Evolutionary conservation across 2,113 vertebrate species (phyloP).

Genomic region (Dolichallabes microphthalmus): DNA sequence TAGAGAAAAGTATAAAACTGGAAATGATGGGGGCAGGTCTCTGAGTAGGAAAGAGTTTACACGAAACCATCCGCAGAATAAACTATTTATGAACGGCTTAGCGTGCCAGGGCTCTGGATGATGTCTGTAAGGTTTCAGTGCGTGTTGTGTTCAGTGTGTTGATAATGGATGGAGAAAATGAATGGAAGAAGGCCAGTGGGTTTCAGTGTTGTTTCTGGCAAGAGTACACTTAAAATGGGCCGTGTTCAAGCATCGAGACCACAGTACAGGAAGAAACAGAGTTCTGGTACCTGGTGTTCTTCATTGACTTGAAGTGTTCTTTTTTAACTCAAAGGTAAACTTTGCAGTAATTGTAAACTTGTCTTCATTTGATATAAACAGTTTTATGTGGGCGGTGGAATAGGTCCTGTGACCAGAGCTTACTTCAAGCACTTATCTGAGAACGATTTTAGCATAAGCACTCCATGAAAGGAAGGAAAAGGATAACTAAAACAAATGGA

Average conservation of each 20-base stretch:
- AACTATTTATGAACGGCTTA: conserved; percentile 22
- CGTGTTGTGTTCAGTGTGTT: background rate
- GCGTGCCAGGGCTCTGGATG: background rate
- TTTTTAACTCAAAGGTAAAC: background rate
- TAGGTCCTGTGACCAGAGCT: background rate
- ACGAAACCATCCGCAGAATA: background rate
- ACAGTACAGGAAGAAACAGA: background rate
- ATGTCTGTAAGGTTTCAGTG: background rate
- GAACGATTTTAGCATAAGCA: too few relatives aligned
- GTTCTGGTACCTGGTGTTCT: background rate
- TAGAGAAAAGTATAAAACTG: background rate
- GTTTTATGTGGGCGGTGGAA: background rate
- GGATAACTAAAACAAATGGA: background rate
- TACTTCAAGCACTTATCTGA: background rate
- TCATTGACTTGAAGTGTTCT: background rate
- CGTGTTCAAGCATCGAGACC: background rate
- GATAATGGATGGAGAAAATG: background rate
- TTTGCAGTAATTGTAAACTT: background rate
- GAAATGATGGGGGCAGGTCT: background rate
- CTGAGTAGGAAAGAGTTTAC: background rate
- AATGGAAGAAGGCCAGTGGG: background rate
- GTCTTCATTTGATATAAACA: background rate
- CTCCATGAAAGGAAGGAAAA: background rate
- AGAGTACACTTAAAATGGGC: background rate
- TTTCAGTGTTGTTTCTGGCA: background rate